These are phyloP conservation scores for Rhinophrynus dorsalis DNA, from an alignment of 2,797 vertebrate genomes.

Conservation along the genomic window DNA sequence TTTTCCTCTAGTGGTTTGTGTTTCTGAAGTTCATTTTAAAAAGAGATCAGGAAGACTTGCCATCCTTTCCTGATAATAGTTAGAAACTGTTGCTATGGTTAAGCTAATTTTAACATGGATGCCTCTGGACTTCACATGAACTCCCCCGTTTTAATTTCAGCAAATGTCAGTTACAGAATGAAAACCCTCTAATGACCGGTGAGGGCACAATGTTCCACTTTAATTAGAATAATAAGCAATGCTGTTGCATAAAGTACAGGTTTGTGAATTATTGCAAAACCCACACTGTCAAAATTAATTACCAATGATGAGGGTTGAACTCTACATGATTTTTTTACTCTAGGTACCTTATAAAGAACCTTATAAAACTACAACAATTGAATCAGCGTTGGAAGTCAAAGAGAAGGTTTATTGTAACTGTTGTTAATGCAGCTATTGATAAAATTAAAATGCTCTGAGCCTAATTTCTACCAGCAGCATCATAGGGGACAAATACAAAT, in stretches of 20 bases:
- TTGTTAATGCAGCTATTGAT: conserved; percentile 3
- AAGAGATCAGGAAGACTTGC: conserved; percentile 72
- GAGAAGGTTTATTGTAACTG: background rate
- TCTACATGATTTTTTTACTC: conserved; percentile 53
- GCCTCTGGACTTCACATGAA: conserved; percentile 79
- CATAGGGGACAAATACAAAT: too few relatives aligned
- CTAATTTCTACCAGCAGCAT: too few relatives aligned
- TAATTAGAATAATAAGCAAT: conserved; percentile 81
- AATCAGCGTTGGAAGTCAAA: conserved; percentile 60
- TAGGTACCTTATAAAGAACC: conserved; percentile 50
- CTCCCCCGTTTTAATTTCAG: conserved; percentile 76
- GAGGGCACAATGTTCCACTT: conserved; percentile 76
- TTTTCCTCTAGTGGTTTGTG: conserved; percentile 35
- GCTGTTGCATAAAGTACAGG: conserved; percentile 75
- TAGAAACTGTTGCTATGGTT: conserved; percentile 77
- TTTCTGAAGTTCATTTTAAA: conserved; percentile 59
- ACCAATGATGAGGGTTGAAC: conserved; percentile 64
- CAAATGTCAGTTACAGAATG: conserved; percentile 80
- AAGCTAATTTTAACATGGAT: conserved; percentile 78
- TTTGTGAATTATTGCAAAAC: conserved; percentile 72
- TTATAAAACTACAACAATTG: conserved; percentile 57
- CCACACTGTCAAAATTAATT: conserved; percentile 77
- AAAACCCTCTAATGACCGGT: conserved; percentile 79
- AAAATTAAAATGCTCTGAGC: background rate
- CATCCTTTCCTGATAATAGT: conserved; percentile 77